Evolutionary conservation across 2,888 invertebrate species (phyloP), one percentile per base, ranked within the genome.

Genomic region (Drosophila melanosoma): DNA sequence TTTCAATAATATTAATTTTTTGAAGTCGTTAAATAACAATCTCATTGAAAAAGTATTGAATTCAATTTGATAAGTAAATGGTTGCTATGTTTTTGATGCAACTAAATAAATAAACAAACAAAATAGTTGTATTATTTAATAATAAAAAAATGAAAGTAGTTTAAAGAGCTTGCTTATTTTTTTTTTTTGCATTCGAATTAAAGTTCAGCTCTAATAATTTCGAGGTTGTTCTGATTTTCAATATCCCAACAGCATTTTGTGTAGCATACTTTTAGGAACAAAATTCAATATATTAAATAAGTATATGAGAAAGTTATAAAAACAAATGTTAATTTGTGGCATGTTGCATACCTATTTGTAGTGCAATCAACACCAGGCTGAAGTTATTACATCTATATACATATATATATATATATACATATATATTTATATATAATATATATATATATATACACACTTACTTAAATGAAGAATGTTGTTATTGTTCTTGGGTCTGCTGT

Each of bases 241-340:
- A 40, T 48, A 23, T 67, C 40, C 1, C 12, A 20, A 2, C 6
- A 1, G 2, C 7, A 38, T 32, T 58, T 40, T 2, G 1, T 40
- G 17, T 56, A 40, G 76, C 71, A 76, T 76, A 76, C 76, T 76
- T 71, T 76, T 76, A 76, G 76, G 76, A 64, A 42, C 36, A 2
- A 3, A 12, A 15, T 17, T 32, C 29, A 42, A 32, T 32, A 29
- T 20, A 29, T 20, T 40, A 32, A 15, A n/a, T n/a, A 7, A 38
- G n/a, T 12, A n/a, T 40, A 20, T 53, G n/a, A 38, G 36, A n/a
- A 12, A 12, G 26, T 17, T 38, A 8, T 5, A 1, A 6, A 56
- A 8, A 6, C 4, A 4, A 29, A 5, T 45, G 26, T 53, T n/a
- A 54, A n/a, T 0, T 26, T 26, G 15, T 54, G 17, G 23, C 11